Conservation (phyloP, 1,140 invertebrate species). For the Tigriopus japonicus region DNA sequence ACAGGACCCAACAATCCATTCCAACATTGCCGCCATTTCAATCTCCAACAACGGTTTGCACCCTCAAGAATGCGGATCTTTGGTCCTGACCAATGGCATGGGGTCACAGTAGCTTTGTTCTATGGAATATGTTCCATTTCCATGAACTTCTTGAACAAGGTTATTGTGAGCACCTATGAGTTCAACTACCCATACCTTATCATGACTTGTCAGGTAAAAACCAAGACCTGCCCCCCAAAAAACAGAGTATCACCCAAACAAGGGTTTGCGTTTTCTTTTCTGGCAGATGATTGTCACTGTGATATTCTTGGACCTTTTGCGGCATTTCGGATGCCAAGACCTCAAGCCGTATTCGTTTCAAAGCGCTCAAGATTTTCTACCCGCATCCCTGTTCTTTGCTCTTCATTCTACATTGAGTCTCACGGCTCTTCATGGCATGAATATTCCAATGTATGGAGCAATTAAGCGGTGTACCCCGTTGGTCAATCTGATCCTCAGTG, state of each 20-base stretch:
- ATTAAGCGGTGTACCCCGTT: slow-evolving; percentile 32
- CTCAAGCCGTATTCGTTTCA: slow-evolving; percentile 24
- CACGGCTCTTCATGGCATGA: slow-evolving; percentile 30
- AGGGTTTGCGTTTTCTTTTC: slow-evolving; percentile 4
- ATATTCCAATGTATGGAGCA: slow-evolving; percentile 35
- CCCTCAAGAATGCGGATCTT: too few species aligned
- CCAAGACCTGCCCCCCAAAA: slow-evolving; percentile 22
- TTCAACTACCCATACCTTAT: slow-evolving; percentile 31
- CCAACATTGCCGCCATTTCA: too few species aligned
- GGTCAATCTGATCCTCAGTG: slow-evolving; percentile 28
- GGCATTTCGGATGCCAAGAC: slow-evolving; percentile 14
- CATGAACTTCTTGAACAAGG: slow-evolving; percentile 32
- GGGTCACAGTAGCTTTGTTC: slow-evolving; percentile 24
- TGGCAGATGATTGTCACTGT: slow-evolving; percentile 19
- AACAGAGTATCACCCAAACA: slow-evolving; percentile 19
- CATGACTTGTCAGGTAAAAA: slow-evolving; percentile 28
- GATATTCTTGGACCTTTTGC: slow-evolving; percentile 13
- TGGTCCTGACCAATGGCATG: too few species aligned
- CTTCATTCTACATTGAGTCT: slow-evolving; percentile 29
- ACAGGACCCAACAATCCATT: too few species aligned
- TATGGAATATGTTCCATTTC: slow-evolving; percentile 29
- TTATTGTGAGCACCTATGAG: slow-evolving; percentile 25
- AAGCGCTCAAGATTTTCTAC: slow-evolving; percentile 24
- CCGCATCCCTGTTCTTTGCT: slow-evolving; percentile 30
- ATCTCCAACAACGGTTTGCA: too few species aligned